These are phyloP conservation scores for Onychomys arenicola DNA, from an alignment of 2,797 vertebrate species.

Conservation along the genomic window DNA sequence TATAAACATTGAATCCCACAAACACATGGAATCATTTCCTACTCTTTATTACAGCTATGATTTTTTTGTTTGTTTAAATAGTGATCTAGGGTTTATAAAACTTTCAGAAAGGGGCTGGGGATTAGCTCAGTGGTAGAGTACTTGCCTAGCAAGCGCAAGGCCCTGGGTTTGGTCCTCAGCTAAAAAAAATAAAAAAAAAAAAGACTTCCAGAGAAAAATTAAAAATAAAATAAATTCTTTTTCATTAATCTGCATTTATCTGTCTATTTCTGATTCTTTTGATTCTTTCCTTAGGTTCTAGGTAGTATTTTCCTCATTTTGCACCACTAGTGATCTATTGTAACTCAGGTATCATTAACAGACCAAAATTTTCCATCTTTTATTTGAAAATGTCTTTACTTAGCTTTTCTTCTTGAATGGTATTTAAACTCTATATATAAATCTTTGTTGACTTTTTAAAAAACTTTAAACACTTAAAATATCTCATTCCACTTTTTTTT, in stretches of 20 bases:
- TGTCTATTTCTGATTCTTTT: neutral
- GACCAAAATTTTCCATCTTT: neutral
- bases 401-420: neutral
- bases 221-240: neutral
- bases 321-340: neutral
- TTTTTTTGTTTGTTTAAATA: neutral
- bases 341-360: neutral
- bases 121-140: too few relatives aligned
- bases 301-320: neutral
- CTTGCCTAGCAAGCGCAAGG: too few relatives aligned
- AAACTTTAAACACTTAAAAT: neutral
- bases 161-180: too few relatives aligned
- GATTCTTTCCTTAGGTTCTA: neutral
- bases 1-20: too few relatives aligned
- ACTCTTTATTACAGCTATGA: too few relatives aligned
- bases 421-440: neutral
- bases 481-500: neutral
- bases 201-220: too few relatives aligned
- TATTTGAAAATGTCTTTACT: neutral
- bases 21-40: too few relatives aligned
- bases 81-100: neutral
- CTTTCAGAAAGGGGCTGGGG: neutral
- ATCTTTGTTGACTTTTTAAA: neutral
- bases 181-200: too few relatives aligned
- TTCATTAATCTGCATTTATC: neutral